A percentile compares a stretch with the other conserved stretches of the same genome.
Evolutionary conservation across 1,140 invertebrate genomes (phyloP).

Genomic region (Tribolium madens): DNA sequence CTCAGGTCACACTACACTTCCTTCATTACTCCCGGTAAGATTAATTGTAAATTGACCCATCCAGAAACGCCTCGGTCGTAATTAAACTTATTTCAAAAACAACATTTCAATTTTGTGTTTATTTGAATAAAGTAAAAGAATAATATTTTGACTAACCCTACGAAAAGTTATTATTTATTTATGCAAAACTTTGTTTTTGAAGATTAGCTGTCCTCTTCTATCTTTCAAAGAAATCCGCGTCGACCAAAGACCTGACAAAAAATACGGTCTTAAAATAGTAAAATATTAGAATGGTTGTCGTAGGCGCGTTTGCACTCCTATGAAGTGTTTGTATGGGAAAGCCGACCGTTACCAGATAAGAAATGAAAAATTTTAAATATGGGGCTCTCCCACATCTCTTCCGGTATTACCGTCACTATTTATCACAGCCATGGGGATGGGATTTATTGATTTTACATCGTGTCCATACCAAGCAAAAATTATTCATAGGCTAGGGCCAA

Average conservation of each 20-base stretch:
- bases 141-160: not conserved
- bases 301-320: constrained; percentile 13
- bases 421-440: not conserved
- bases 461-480: not conserved
- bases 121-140: not conserved
- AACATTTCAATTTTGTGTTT: not conserved
- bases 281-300: constrained; percentile 18
- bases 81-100: not conserved
- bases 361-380: constrained; percentile 39
- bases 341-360: constrained; percentile 16
- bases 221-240: not conserved
- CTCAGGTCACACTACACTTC: constrained; percentile 17
- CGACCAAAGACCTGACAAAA: not conserved
- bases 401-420: constrained; percentile 1
- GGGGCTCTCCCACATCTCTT: not conserved
- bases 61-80: not conserved
- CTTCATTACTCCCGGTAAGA: constrained; percentile 9
- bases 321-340: constrained; percentile 33
- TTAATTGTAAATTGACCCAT: constrained; percentile 17
- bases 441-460: not conserved
- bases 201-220: not conserved
- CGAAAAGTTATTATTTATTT: not conserved
- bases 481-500: not conserved
- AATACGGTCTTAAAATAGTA: constrained; percentile 18
- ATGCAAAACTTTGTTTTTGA: not conserved